Base-by-base conservation (phyloP, 2,797 vertebrate genomes). In the Crypturellus tataupa region DNA sequence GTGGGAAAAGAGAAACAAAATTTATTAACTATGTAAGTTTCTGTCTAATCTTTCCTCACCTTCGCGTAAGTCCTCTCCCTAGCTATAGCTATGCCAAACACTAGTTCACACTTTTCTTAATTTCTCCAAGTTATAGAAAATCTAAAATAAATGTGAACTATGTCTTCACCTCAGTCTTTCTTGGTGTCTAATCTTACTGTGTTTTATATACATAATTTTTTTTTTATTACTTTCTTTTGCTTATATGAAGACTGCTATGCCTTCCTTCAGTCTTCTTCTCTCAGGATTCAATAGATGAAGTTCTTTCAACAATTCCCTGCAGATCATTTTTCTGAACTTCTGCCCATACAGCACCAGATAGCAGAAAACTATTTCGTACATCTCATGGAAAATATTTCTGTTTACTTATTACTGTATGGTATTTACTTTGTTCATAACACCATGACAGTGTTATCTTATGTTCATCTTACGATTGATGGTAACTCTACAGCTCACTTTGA, bases 61-160 rank as follows among this genome's bases (percentile, higher is more conserved):
- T 71, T 78, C 23, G 39, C 19, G 8, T 49, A 85, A 72, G 4
- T n/a, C 7, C 67, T 88, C 15, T 80, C 29, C 15, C 49, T 21
- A 79, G 55, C 3, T 68, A 79, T 37, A 84, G 5, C 17, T 35
- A 5, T 27, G 53, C 15, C 64, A 80, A 79, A 76, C 2, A 31
- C 21, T 85, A 77, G 6, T 35, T 17, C 9, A 63, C 21, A 5
- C 12, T 67, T 82, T 70, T 29, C 62, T 39, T 71, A 83, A 15
- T 70, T n/a, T 55, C 27, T 85, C 87, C 9, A n/a, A 80, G 35
- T 7, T 44, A 39, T 15, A 17, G 35, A 85, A 77, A 65, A 65
- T 15, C 2, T 62, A 70, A 5, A 80, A 73, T 6, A 0, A 0
- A 72, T 5, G 19, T 35, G n/a, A 83, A 75, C 29, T 80, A 55